Base-by-base conservation (phyloP, 2,113 vertebrate genomes). In the Coptodon rendalli region DNA sequence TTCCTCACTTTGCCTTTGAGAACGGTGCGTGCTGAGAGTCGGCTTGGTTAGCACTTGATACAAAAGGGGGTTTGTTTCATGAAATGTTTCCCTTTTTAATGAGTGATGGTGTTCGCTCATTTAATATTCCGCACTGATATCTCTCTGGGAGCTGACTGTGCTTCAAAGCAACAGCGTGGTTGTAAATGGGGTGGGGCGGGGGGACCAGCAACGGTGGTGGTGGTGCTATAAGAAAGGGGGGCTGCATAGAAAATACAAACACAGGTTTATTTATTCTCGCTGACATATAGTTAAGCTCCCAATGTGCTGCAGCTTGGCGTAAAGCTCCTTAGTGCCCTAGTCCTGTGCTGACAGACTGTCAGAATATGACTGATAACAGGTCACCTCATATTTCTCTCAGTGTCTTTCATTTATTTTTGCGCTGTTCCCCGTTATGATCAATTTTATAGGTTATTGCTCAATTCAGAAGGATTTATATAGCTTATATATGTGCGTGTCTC, bases 81-180 rank as follows among this genome's bases (percentile, higher is more conserved):
- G 90, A 94, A 93, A 92, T 93, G 91, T 94, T 95, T 92, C 85
- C 90, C 87, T 95, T 94, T 95, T 95, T 95, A 95, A 96, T 94
- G 95, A 95, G 91, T 93, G 91, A 95, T 94, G 86, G 89, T 92
- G 92, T 91, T 92, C 86, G 13, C 92, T 95, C 91, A 94, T 95
- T 96, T 96, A 93, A 95, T 95, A 95, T 95, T 95, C 93, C 6
- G 57, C 56, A 9, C 89, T 90, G 94, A 93, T 91, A 87, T 92
- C 93, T 96, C 94, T 88, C 93, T 7, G 83, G 91, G 92, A 94
- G 89, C 85, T 86, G 89, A 93, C 86, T 80, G 81, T 31, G 87
- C 92, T 94, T 96, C 93, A 95, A 95, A 94, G 91, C 93, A 94
- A 86, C 94, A 89, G 71, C 83, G 78, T 89, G 92, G 89, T 94